A percentile compares a stretch with the other conserved stretches of the same genome.
Evolutionary conservation across 2,888 invertebrate genomes (phyloP).

Genomic region (Lydus trimaculatus): DNA sequence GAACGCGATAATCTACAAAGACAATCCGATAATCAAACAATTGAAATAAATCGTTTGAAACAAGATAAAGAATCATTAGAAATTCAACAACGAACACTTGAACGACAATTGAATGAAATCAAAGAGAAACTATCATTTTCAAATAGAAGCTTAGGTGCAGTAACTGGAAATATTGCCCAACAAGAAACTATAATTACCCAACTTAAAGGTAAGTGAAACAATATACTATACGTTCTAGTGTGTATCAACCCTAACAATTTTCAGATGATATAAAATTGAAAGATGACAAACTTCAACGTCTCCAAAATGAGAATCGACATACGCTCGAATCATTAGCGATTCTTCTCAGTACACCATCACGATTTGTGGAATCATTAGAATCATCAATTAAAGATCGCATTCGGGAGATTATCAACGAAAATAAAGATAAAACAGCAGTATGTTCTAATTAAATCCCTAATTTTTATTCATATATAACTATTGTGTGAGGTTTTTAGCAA

Average conservation of each 20-base stretch:
- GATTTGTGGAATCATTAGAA: constrained; percentile 81
- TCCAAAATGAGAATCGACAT: constrained; percentile 74
- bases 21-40: constrained; percentile 73
- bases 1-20: constrained; percentile 80
- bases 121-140: constrained; percentile 72
- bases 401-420: constrained; percentile 77
- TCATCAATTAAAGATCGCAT: constrained; percentile 80
- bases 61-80: constrained; percentile 81
- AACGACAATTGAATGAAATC: constrained; percentile 74
- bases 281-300: constrained; percentile 73
- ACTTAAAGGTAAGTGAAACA: constrained; percentile 65
- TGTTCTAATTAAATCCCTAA: constrained; percentile 23
- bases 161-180: constrained; percentile 73
- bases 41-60: constrained; percentile 75
- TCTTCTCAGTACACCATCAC: constrained; percentile 72
- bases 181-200: constrained; percentile 74
- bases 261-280: constrained; percentile 73
- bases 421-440: constrained; percentile 79
- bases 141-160: constrained; percentile 70
- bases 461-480: not conserved
- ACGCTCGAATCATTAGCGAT: constrained; percentile 76
- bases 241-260: constrained; percentile 27
- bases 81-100: constrained; percentile 75
- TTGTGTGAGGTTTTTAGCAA: constrained; percentile 64
- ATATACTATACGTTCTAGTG: no score